Evolutionary conservation across 2,888 invertebrate genomes (phyloP), one percentile per base, ranked within the genome.

Genomic region (Salpingus planirostris): DNA sequence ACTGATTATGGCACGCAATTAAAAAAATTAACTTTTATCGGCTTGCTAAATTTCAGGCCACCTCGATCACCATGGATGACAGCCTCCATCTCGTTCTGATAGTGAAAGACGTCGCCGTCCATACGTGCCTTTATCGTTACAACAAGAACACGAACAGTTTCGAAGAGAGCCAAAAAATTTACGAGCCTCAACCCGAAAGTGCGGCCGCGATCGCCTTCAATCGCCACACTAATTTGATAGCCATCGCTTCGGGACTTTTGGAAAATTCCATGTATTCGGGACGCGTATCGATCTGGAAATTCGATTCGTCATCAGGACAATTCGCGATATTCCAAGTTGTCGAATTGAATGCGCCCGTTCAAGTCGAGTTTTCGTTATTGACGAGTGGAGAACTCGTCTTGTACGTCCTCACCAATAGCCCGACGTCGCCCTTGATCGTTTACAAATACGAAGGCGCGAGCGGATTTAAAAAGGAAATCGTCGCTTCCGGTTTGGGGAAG

Each of bases 331-430:
- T 58, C 31, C 69, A 70, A 52, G 54, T 52, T 11, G 49, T 70
- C n/a, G 44, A 57, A 8, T 43, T 62, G 4, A 49, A 52, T 15
- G 52, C 50, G 11, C 62, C 64, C 6, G 42, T 54, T 0, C 53
- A 62, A 34, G 45, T 67, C 3, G 54, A 58, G 36, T 69, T 70
- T 33, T 43, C 57, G 3, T 29, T 56, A 4, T 41, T 70, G n/a
- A 52, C 60, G 1, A 60, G 66, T 0, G 42, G 61, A 7, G 70
- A 71, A 47, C 49, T 71, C 13, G 46, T 69, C 10, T 43, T 71
- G 1, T 65, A 66, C 36, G 46, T 66, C 2, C 42, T 64, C 24
- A 65, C 65, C 1, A 54, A 59, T 10, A 55, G 56, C 33, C 50
- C 57, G 1, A 51, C 55, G 2, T 57, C 65, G 37, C 57, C 68